A percentile compares a stretch with the other conserved stretches of the same genome.
Evolutionary conservation across 2,888 invertebrate genomes (phyloP).

Genomic region (Parnassius orleans): DNA sequence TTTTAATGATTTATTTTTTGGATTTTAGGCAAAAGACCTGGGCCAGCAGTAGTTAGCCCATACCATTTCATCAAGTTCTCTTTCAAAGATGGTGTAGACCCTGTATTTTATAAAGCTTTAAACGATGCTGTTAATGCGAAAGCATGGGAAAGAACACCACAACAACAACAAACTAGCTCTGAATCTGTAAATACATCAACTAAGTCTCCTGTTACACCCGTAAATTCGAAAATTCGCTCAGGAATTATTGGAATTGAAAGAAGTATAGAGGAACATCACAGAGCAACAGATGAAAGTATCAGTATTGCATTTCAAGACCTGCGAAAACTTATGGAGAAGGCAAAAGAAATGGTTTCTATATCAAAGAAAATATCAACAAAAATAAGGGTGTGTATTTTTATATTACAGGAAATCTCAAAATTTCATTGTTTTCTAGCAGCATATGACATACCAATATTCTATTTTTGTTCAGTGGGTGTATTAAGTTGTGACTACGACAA

Average conservation of each 20-base stretch:
- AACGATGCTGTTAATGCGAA: slow-evolving; percentile 83
- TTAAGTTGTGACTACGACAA: too few species aligned
- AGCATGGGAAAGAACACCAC: slow-evolving; percentile 81
- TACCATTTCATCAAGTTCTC: slow-evolving; percentile 90
- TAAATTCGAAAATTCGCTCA: slow-evolving; percentile 85
- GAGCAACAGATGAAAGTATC: slow-evolving; percentile 95
- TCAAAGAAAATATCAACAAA: slow-evolving; percentile 95
- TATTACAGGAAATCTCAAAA: too few species aligned
- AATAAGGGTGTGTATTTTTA: slow-evolving; percentile 83
- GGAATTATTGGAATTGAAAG: slow-evolving; percentile 98
- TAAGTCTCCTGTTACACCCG: slow-evolving; percentile 48
- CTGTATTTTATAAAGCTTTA: slow-evolving; percentile 82
- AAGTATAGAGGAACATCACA: slow-evolving; percentile 93
- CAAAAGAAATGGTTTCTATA: slow-evolving; percentile 97
- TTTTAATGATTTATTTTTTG: neutral
- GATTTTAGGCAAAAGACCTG: slow-evolving; percentile 83
- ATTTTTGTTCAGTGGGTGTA: too few species aligned
- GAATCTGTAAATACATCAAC: slow-evolving; percentile 43
- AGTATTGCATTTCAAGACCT: slow-evolving; percentile 97
- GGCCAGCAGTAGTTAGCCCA: slow-evolving; percentile 86
- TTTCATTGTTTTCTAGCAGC: too few species aligned
- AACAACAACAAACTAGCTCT: slow-evolving; percentile 39
- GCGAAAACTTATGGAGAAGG: slow-evolving; percentile 95
- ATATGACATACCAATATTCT: too few species aligned
- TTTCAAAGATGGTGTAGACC: slow-evolving; percentile 90